Evolutionary conservation across 2,113 vertebrate species (phyloP).

Genomic region (Rhynchomys soricoides): DNA sequence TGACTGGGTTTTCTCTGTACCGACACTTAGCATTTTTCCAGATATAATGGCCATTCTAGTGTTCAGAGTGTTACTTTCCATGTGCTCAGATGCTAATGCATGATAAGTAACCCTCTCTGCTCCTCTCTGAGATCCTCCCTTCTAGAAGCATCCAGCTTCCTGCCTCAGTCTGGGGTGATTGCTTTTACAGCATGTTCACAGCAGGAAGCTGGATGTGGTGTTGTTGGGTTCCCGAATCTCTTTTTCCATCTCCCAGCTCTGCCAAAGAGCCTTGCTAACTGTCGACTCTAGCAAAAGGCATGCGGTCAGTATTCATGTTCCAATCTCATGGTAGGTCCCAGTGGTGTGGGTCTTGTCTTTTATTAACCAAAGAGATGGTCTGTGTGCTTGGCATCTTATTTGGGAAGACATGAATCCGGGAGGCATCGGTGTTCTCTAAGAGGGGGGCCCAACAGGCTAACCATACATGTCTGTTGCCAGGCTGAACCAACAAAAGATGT

Average conservation of each 20-base stretch:
- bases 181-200: background rate
- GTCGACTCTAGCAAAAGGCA: background rate
- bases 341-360: background rate
- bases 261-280: background rate
- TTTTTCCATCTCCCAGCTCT: background rate
- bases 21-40: background rate
- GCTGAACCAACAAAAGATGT: background rate
- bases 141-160: background rate
- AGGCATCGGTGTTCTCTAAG: background rate
- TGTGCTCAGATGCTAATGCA: background rate
- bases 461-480: background rate
- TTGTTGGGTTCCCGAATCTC: background rate
- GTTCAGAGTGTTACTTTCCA: background rate
- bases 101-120: background rate
- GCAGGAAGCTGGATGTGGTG: background rate
- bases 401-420: background rate
- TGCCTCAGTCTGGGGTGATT: background rate
- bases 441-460: background rate
- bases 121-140: background rate
- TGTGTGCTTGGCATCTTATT: background rate
- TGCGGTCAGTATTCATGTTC: background rate
- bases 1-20: background rate
- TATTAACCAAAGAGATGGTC: background rate
- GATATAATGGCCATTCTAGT: background rate
- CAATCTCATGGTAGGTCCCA: background rate